Base-by-base conservation (phyloP, 2,888 invertebrate species). In the Drosophila gaucha region DNA sequence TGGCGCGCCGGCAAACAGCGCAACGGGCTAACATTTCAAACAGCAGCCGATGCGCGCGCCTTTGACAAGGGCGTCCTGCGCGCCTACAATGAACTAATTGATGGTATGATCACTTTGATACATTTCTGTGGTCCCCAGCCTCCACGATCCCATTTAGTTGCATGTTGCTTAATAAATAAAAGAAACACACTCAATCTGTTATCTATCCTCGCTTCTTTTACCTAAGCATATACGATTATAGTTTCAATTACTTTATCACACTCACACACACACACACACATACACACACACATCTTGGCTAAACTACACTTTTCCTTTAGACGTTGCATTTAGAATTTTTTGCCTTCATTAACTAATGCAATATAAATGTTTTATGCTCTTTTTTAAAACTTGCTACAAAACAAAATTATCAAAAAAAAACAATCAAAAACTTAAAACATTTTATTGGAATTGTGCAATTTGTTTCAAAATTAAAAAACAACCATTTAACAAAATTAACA, bases 1-100 rank as follows among this genome's bases (percentile, higher is more conserved):
- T 99, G 98, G 98, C 96, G 96, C 90, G 97, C 97, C 18, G 98
- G 97, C 62, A 97, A 98, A 92, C 97, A 97, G 92, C 95, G 97
- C 79, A 98, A 97, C 93, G 99, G 98, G 49, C 94, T 99, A 80
- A 98, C 98, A 52, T 99, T 99, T 93, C 97, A 97, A 92, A 97
- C 98, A 52, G 97, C 97, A 33, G 97, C 98, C 8, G 97, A 98
- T 93, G 98, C 98, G 31, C 93, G 97, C 72, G 97, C 97, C 55
- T 98, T 98, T 92, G 98, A 98, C 91, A 96, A 96, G 90, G 98
- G 97, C 35, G 97, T 98, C 14, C 93, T 97, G 78, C 95, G 95
- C 63, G 98, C 98, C 49, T 96, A 98, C 51, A 96, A 97, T 90
- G 97, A 98, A 92, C 92, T 98, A 89, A 93, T 97, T 91, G 96